Base-by-base conservation (phyloP, 2,888 invertebrate genomes). In the Oscheius myriophilus region DNA sequence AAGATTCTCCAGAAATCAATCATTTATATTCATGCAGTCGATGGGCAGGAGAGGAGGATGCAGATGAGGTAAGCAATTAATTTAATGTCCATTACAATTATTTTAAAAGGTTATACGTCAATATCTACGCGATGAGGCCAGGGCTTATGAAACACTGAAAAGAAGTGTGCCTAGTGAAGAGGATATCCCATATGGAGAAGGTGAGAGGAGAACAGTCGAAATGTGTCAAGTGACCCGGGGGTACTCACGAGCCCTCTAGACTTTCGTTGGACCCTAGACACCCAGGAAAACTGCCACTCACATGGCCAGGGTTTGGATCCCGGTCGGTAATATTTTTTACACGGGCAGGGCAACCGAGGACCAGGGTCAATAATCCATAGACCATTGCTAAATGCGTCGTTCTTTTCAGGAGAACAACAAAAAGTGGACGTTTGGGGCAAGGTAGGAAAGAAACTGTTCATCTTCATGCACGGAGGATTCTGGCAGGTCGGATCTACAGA, bases 401-500 rank as follows among this genome's bases (percentile, higher is more conserved):
- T 21, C 12, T 23, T 42, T 58, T 16, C n/a, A 70, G 70, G 69
- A 39, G 71, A 72, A 14, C 23, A 49, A 6, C 73, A 76, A 41
- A 70, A 70, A 43, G n/a, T 75, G 1, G 77, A 77, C 59, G 45
- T 75, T 3, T 74, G 70, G 67, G 77, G 77, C 9, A 33, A 55
- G 11, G 71, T 69, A 11, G 25, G 57, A 1, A 63, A 71, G 6
- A 67, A 68, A n/a, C 49, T 77, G 14, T 49, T 74, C 23, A 72
- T 77, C 9, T 71, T 71, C 26, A 16, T 77, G 21, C 77, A 77
- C 39, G 77, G 77, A 12, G 77, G 77, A 33, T 77, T 73, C 42
- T 77, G 74, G 74, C 68, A 67, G 70, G 73, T 71, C 4, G 7
- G 41, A 61, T 21, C 14, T 21, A 16, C 1, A 23, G 42, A 3